phyloP scores from a whole-genome alignment of 1,140 invertebrate genomes.

The Drosophila kohkoa region DNA sequence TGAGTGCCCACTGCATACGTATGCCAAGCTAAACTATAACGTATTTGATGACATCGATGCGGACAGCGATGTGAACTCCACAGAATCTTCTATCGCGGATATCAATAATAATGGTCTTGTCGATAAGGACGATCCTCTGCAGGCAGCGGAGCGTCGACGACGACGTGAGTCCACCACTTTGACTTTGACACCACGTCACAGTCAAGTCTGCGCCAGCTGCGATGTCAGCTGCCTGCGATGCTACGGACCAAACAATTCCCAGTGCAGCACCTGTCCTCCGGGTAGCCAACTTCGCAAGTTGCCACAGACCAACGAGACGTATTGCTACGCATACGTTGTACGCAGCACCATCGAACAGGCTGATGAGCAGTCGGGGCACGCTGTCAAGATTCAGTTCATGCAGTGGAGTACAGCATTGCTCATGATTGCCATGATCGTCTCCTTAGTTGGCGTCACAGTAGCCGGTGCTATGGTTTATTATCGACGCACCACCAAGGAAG shows the following conservation, averaged over 20 bases:
- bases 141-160: constrained; percentile 69
- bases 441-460: constrained; percentile 47
- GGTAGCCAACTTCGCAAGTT: constrained; percentile 72
- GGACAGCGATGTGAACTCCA: neutral
- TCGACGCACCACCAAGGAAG: constrained; percentile 16
- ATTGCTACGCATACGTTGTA: constrained; percentile 72
- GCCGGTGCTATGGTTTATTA: constrained; percentile 53
- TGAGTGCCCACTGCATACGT: constrained; percentile 70
- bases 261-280: constrained; percentile 71
- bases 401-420: constrained; percentile 48
- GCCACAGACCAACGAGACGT: constrained; percentile 61
- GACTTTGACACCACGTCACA: constrained; percentile 34
- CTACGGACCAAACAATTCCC: constrained; percentile 55
- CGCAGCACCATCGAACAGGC: constrained; percentile 63
- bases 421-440: constrained; percentile 43
- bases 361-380: neutral
- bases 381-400: constrained; percentile 33
- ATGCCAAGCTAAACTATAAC: constrained; percentile 25
- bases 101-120: constrained; percentile 29
- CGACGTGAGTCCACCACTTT: constrained; percentile 23
- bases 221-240: constrained; percentile 68
- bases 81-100: neutral
- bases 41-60: constrained; percentile 23
- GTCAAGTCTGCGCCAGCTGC: constrained; percentile 56
- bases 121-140: constrained; percentile 61